phyloP scores from a whole-genome alignment of 2,888 invertebrate genomes.

The Volucella inanis region DNA sequence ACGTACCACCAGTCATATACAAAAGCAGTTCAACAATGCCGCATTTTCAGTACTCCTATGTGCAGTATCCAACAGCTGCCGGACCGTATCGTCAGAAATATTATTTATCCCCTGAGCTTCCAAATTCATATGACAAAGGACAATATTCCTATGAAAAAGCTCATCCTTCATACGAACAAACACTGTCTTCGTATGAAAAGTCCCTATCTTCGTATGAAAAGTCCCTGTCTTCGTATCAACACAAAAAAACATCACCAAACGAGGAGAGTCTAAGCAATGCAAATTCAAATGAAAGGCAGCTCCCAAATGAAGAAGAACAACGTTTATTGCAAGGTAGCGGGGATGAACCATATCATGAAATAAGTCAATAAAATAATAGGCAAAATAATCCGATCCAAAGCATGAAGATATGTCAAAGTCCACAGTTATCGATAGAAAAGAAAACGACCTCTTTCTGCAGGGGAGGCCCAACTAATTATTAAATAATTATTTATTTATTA shows the following conservation, averaged over 20 bases:
- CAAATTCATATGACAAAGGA: not conserved
- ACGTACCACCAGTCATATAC: constrained; percentile 75
- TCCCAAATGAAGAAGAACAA: too few species aligned
- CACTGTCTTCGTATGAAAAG: not conserved
- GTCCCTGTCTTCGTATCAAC: not conserved
- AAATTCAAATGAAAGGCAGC: too few species aligned
- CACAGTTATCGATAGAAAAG: too few species aligned
- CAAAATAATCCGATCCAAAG: too few species aligned
- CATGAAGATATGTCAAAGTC: too few species aligned
- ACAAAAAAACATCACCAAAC: not conserved
- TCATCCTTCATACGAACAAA: not conserved
- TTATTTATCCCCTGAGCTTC: not conserved
- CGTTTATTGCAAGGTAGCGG: too few species aligned
- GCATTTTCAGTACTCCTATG: not conserved
- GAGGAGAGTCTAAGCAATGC: too few species aligned
- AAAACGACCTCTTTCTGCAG: too few species aligned
- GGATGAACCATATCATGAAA: too few species aligned
- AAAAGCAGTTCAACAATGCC: constrained; percentile 32
- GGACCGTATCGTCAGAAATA: constrained; percentile 8
- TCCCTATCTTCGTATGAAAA: not conserved
- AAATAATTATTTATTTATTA: too few species aligned
- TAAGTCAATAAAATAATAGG: too few species aligned
- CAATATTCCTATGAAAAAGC: not conserved
- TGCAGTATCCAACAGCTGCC: not conserved
- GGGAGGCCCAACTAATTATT: too few species aligned